Percentiles rank a stretch among this genome's conserved stretches.
These are phyloP conservation scores for Corythornis vintsioides DNA, from an alignment of 2,113 vertebrate genomes.

Conservation along the genomic window DNA sequence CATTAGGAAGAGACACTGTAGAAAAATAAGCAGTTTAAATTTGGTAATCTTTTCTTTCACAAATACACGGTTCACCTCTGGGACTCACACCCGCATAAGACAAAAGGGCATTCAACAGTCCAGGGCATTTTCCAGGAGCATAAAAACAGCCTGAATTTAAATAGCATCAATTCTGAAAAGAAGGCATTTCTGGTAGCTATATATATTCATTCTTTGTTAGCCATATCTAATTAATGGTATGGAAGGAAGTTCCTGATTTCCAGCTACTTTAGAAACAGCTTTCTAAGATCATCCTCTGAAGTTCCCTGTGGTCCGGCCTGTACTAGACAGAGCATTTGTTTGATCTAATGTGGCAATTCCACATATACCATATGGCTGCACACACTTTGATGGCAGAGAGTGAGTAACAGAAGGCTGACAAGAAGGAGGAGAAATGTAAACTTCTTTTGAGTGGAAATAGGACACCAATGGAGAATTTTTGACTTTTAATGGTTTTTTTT, in stretches of 20 bases:
- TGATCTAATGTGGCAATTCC: background rate
- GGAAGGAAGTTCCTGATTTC: background rate
- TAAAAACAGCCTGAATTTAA: background rate
- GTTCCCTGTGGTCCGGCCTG: background rate
- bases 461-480: background rate
- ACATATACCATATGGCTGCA: background rate
- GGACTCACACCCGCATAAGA: background rate
- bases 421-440: background rate
- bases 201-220: background rate
- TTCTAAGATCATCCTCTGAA: background rate
- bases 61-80: background rate
- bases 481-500: background rate
- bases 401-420: background rate
- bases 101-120: background rate
- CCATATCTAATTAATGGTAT: background rate
- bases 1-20: background rate
- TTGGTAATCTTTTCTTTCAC: background rate
- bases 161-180: background rate
- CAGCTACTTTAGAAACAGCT: background rate
- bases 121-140: background rate
- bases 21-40: slow-evolving; percentile 1
- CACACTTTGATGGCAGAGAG: background rate
- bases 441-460: background rate
- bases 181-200: background rate
- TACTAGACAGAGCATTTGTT: background rate